Base-by-base conservation (phyloP, 2,113 vertebrate species). In the Herpetotheres cachinnans region DNA sequence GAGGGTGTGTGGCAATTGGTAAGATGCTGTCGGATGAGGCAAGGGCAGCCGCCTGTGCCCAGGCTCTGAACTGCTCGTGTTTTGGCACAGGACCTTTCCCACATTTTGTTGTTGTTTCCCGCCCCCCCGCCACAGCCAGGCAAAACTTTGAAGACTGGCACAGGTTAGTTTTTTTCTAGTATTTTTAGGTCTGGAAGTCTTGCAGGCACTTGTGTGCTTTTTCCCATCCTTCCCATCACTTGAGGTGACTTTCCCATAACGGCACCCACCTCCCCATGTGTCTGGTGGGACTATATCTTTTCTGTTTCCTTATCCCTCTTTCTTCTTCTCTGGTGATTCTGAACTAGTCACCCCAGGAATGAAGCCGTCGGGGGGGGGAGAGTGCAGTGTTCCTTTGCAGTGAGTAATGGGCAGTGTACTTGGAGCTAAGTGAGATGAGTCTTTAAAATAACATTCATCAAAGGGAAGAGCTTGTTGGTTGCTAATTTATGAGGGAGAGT, bases 371-470 rank as follows among this genome's bases (percentile, higher is more conserved):
- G 38, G 56, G n/a, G 34, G 89, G 89, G 73, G 52, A 95, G 87
- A 25, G 65, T 77, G 65, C 80, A 87, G 3, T 85, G 87, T 96
- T 93, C 93, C 77, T 93, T 72, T 88, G 70, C 20, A 8, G 49
- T 95, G 92, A 94, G 90, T 94, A 93, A 95, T 66, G 66, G 87
- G 36, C 91, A 76, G 42, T 46, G 66, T 88, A 63, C 84, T 93
- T 82, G 87, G 66, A 94, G 61, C 82, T 87, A 84, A 87, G 54
- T 5, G 47, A 90, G 70, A 65, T 58, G 87, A 95, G 44, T 93
- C 79, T 97, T 96, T 90, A 93, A 90, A 96, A 95, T 72, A 96
- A 93, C 84, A 72, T 85, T 91, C 82, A 65, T 93, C 95, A 95
- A 90, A 94, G 87, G 49, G 16, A 87, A 76, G 93, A 91, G 50